Base-by-base conservation (phyloP, 1,140 invertebrate species). In the Propsilocerus akamusi region DNA sequence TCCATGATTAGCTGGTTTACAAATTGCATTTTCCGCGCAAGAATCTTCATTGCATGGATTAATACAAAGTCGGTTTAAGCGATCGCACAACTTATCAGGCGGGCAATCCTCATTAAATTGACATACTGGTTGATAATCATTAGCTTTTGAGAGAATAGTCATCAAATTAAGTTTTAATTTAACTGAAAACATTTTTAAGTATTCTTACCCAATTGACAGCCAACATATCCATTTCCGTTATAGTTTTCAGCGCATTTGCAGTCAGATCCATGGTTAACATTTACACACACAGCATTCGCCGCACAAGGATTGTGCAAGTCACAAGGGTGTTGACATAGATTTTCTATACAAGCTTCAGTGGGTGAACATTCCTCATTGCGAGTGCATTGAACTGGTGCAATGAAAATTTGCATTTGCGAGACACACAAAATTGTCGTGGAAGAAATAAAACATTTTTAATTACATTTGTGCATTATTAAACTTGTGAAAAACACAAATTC, bases 31-130 rank as follows among this genome's bases (percentile, higher is more conserved):
- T 24, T 81, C 75, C 24, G 86, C 88, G 58, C 89, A 94, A 34
- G 78, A 80, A 56, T 84, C 80, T 55, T 84, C 79, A 51, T 74
- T 69, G 58, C 88, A 94, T 23, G 86, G 86, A 68, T 82, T 88
- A 41, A 85, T 80, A 59, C 86, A 91, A 28, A 80, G 73, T 58
- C 85, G 72, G 56, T 88, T 88, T 11, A 87, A 66, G 49, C 83
- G 72, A 66, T 89, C 85, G 60, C 86, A 90, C 2, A 85, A 67
- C 55, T 86, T 77, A 53, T 83, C 73, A 1, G 82, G 79, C 51
- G 85, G 83, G 65, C 87, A 91, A 57, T 91, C 86, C 70, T 88
- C 85, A 55, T 90, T 89, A 61, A 87, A 88, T 59, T 90, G 84
- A 58, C 90, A 93, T 28, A 88, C 73, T 52, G 81, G 77, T 57